These are phyloP conservation scores for Pantherophis alleghaniensis DNA, from an alignment of 2,797 vertebrate genomes.

Conservation along the genomic window DNA sequence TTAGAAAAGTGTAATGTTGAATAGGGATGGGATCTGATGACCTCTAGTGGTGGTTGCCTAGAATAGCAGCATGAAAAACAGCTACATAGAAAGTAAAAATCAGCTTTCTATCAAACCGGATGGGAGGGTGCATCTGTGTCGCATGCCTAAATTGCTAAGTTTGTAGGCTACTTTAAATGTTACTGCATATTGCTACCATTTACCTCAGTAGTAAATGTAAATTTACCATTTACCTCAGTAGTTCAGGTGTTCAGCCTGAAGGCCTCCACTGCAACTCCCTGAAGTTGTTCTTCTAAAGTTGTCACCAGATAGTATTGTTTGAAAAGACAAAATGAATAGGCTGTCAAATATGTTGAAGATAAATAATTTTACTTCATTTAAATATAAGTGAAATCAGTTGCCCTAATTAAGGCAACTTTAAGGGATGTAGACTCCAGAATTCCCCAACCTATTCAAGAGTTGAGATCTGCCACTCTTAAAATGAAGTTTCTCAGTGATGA, in stretches of 20 bases:
- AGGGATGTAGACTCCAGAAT: neutral
- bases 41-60: conserved; percentile 50
- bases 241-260: neutral
- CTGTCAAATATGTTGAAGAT: neutral
- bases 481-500: neutral
- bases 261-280: neutral
- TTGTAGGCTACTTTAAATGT: neutral
- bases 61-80: conserved; percentile 11
- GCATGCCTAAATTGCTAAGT: neutral
- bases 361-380: neutral
- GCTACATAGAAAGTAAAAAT: neutral
- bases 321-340: neutral
- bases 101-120: conserved; percentile 42
- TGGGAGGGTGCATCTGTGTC: neutral
- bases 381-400: neutral
- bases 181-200: neutral
- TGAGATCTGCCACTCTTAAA: neutral
- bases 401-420: neutral
- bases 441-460: neutral
- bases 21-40: conserved; percentile 43
- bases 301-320: neutral
- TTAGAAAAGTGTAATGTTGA: neutral
- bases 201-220: neutral
- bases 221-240: too few species aligned
- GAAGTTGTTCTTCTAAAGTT: neutral